A percentile compares a stretch with the other conserved stretches of the same genome.
Conservation (phyloP, 92 coral and sea anemone genomes). For the Bergia sp. region DNA sequence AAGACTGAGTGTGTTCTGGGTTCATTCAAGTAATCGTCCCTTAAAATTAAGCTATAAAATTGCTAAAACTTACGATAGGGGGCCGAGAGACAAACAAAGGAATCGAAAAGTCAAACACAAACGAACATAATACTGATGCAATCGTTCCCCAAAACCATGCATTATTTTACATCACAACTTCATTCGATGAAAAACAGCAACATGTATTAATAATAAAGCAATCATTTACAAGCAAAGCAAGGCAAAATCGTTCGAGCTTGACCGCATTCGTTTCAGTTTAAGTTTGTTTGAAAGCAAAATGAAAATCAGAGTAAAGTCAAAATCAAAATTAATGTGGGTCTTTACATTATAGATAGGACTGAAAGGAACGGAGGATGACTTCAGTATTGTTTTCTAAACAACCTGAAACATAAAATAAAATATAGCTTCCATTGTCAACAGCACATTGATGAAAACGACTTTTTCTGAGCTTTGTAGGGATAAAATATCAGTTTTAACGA, state of each 20-base stretch:
- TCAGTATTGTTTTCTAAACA: slow-evolving; percentile 2
- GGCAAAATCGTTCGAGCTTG: neutral
- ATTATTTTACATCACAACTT: neutral
- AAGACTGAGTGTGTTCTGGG: neutral
- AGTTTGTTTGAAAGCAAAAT: neutral
- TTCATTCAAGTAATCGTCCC: neutral
- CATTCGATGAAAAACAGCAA: slow-evolving; percentile 17
- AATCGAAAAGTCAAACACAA: slow-evolving; percentile 2
- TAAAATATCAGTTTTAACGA: neutral
- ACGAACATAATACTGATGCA: neutral
- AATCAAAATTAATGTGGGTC: neutral
- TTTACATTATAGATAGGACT: neutral
- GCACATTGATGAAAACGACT: neutral
- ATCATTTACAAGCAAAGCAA: neutral
- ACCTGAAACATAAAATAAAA: neutral
- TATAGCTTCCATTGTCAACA: neutral
- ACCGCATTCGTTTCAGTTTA: neutral
- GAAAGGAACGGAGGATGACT: neutral
- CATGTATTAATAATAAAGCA: slow-evolving; percentile 9
- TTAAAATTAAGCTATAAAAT: neutral
- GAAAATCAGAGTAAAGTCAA: neutral
- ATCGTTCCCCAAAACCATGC: neutral
- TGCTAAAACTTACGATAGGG: neutral
- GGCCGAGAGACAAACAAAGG: neutral
- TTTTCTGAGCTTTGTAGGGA: neutral